Conservation (phyloP, 2,797 vertebrate species). For the Sebastes trivittatus region DNA sequence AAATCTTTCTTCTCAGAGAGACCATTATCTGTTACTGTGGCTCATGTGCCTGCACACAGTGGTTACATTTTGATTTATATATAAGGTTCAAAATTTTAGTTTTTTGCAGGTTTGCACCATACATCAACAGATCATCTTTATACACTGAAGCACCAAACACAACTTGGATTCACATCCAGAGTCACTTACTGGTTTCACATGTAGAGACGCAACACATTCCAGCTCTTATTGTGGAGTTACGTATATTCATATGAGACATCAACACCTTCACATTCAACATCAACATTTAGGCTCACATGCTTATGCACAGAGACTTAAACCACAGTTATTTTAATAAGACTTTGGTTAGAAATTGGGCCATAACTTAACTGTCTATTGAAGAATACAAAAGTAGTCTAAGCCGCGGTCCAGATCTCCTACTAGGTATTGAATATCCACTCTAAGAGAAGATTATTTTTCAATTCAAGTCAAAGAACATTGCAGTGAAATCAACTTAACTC, state of each 20-base stretch:
- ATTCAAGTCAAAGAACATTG: background rate
- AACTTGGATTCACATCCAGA: background rate
- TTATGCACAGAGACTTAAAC: background rate
- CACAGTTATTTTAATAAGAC: conserved; percentile 28
- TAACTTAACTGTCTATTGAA: conserved; percentile 10
- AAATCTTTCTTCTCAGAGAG: background rate
- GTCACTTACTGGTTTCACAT: background rate
- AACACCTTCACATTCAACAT: background rate
- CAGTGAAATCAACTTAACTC: background rate
- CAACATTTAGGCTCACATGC: background rate
- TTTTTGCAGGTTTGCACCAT: background rate
- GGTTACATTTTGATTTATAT: background rate
- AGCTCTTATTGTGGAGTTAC: background rate
- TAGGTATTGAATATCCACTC: conserved; percentile 11
- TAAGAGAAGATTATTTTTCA: background rate
- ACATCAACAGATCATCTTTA: background rate
- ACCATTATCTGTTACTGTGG: background rate
- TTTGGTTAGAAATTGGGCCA: background rate
- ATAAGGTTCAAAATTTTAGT: background rate
- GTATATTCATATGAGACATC: background rate
- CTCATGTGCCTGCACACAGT: background rate
- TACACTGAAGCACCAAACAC: background rate
- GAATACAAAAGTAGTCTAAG: conserved; percentile 1
- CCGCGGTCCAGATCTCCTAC: background rate
- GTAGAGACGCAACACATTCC: background rate